Evolutionary conservation across 2,888 invertebrate genomes (phyloP).

Genomic region (Cacoxenus indagator): DNA sequence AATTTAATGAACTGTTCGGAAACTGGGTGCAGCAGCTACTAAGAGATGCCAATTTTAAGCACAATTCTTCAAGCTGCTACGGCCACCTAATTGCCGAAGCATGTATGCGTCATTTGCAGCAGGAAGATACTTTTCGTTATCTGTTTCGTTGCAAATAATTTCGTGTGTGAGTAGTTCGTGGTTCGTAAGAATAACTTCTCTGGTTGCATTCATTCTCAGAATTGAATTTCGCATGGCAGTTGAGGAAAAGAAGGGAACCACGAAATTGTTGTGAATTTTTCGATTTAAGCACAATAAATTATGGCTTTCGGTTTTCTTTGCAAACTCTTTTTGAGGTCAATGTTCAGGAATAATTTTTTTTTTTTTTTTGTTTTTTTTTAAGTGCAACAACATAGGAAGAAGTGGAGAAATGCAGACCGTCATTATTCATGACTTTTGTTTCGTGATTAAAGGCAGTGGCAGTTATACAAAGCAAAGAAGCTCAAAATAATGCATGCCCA

Average conservation of each 20-base stretch:
- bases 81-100: background rate
- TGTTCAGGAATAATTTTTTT: background rate
- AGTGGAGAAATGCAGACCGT: constrained; percentile 4
- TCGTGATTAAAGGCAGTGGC: background rate
- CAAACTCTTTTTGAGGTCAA: constrained; percentile 6
- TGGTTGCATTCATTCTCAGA: constrained; percentile 11
- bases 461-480: background rate
- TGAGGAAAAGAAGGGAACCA: background rate
- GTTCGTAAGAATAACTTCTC: background rate
- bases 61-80: background rate
- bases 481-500: background rate
- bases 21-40: constrained; percentile 3
- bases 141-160: background rate
- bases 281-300: constrained; percentile 11
- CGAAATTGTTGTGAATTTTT: background rate
- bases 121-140: background rate
- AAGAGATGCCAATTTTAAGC: background rate
- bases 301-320: constrained; percentile 11
- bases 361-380: background rate
- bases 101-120: background rate
- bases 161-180: background rate
- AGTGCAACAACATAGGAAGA: background rate
- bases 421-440: constrained; percentile 12
- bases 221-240: background rate
- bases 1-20: background rate